Conservation (phyloP, 2,113 vertebrate genomes). For the Casuarius casuarius region DNA sequence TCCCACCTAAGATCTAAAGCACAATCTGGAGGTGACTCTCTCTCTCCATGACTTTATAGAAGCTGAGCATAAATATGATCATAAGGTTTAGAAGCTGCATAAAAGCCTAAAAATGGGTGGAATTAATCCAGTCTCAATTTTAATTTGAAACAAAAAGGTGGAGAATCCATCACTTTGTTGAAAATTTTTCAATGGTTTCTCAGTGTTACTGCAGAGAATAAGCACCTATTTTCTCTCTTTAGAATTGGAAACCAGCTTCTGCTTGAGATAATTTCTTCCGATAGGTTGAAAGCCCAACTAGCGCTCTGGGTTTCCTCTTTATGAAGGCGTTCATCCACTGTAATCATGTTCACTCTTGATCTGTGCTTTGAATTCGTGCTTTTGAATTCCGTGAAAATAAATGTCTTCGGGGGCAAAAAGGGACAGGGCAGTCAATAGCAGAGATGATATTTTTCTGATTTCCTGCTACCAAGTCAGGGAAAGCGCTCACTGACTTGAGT, state of each 20-base stretch:
- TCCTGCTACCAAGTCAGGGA: not conserved
- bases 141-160: not conserved
- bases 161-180: not conserved
- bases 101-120: not conserved
- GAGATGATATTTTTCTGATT: not conserved
- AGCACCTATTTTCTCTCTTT: not conserved
- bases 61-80: not conserved
- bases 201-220: not conserved
- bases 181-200: not conserved
- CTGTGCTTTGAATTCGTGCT: not conserved
- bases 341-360: not conserved
- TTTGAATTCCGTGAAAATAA: not conserved
- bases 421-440: not conserved
- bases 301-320: not conserved
- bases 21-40: not conserved
- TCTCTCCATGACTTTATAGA: not conserved
- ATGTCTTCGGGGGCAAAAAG: not conserved
- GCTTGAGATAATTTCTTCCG: not conserved
- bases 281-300: not conserved
- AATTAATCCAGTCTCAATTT: not conserved
- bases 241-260: not conserved
- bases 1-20: not conserved
- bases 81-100: not conserved
- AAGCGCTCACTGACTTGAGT: not conserved
- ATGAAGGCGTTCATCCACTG: not conserved